These are phyloP conservation scores for Operophtera brumata DNA, from an alignment of 2,888 invertebrate genomes.

Conservation along the genomic window DNA sequence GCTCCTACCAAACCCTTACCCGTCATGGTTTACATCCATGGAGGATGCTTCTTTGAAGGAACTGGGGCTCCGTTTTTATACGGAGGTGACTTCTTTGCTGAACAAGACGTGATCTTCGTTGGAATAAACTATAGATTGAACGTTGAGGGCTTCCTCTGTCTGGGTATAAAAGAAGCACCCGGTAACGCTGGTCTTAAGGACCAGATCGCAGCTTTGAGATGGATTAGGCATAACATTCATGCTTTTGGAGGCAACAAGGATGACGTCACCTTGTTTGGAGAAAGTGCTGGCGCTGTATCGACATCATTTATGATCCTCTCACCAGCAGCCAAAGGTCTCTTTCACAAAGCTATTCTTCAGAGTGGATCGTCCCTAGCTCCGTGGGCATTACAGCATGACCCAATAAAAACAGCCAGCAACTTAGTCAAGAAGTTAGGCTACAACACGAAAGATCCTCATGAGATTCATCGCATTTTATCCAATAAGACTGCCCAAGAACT, in stretches of 20 bases:
- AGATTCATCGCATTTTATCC: slow-evolving; percentile 60
- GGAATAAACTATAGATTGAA: slow-evolving; percentile 82
- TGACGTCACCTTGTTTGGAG: slow-evolving; percentile 69
- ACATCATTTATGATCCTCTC: slow-evolving; percentile 64
- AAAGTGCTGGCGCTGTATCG: slow-evolving; percentile 72
- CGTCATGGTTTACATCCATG: slow-evolving; percentile 84
- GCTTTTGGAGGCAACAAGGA: slow-evolving; percentile 68
- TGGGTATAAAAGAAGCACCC: slow-evolving; percentile 82
- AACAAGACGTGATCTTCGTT: slow-evolving; percentile 80
- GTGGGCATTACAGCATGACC: slow-evolving; percentile 66
- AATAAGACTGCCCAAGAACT: slow-evolving; percentile 56
- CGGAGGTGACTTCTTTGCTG: slow-evolving; percentile 81
- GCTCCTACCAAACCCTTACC: slow-evolving; percentile 53
- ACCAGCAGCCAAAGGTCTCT: slow-evolving; percentile 60
- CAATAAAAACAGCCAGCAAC: slow-evolving; percentile 56
- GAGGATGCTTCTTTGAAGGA: slow-evolving; percentile 82
- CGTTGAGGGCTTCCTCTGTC: slow-evolving; percentile 82
- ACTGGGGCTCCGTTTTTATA: slow-evolving; percentile 80
- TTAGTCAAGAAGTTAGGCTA: slow-evolving; percentile 65
- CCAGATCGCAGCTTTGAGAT: slow-evolving; percentile 67
- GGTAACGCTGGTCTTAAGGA: slow-evolving; percentile 84
- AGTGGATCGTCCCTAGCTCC: slow-evolving; percentile 68
- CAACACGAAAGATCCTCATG: slow-evolving; percentile 57
- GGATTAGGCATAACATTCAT: slow-evolving; percentile 65
- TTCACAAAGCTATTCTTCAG: slow-evolving; percentile 68